Evolutionary conservation across 2,113 vertebrate genomes (phyloP).

Genomic region (Ammodytes marinus): DNA sequence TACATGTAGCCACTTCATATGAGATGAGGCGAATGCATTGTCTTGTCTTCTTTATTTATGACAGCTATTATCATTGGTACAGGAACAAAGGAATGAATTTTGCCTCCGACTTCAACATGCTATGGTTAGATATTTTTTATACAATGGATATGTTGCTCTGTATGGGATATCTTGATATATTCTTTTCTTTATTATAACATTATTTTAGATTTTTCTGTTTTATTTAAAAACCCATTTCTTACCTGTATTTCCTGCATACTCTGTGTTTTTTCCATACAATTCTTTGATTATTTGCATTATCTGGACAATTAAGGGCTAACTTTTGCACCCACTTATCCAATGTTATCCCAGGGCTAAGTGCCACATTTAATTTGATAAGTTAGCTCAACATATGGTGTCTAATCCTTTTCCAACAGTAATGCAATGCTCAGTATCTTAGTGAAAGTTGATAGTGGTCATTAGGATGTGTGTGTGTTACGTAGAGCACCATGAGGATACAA

Average conservation of each 20-base stretch:
- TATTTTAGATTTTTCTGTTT: not conserved
- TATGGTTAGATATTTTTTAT: not conserved
- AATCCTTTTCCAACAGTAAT: slow-evolving; percentile 34
- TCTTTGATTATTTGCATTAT: not conserved
- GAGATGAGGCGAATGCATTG: not conserved
- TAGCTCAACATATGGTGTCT: slow-evolving; percentile 28
- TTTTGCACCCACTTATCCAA: not conserved
- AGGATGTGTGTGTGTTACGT: slow-evolving; percentile 10
- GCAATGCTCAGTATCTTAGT: not conserved
- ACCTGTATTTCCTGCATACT: not conserved
- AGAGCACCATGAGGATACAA: slow-evolving; percentile 19
- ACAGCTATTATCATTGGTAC: not conserved
- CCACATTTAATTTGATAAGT: slow-evolving; percentile 49
- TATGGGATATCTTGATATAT: no score
- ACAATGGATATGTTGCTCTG: not conserved
- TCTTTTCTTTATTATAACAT: not conserved
- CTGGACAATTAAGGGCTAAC: not conserved
- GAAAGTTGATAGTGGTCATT: slow-evolving; percentile 10
- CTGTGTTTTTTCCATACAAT: not conserved
- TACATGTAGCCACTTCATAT: not conserved
- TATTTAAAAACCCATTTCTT: not conserved
- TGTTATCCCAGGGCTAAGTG: slow-evolving; percentile 36
- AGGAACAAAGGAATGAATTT: not conserved
- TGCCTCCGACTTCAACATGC: not conserved
- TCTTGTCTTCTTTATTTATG: not conserved